Base-by-base conservation (phyloP, 2,888 invertebrate species). In the Caenorhabditis sp. region DNA sequence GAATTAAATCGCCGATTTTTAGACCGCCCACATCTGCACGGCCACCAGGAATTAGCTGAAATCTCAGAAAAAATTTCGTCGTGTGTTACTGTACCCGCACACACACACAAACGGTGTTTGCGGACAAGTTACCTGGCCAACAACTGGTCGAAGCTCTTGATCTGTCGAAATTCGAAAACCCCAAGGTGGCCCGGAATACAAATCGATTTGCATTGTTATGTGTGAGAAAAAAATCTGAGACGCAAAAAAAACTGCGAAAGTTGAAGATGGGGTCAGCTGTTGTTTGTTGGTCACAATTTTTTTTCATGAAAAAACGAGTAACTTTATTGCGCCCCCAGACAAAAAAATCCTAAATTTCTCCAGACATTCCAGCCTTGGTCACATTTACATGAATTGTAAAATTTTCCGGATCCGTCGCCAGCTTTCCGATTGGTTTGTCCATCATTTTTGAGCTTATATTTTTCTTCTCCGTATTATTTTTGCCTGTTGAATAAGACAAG, bases 121-220 rank as follows among this genome's bases (percentile, higher is more conserved):
- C n/a, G n/a, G n/a, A n/a, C n/a, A n/a, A n/a, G n/a, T 58, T 8
- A 31, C 58, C 26, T 59, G 60, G 17, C 21, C 60, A 49, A 60
- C 19, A n/a, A 60, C 24, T 23, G 60, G 60, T 6, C 49, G 8
- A 2, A 49, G 19, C 23, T 60, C 23, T 21, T 49, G 43, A 60
- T 60, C 60, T 5, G 12, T 5, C 1, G 49, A 23, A 1, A 60
- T 50, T 49, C 60, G 43, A 27, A 60, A 60, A 27, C 60, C 60
- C 60, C 60, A 60, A 14, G 60, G 60, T 3, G 60, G 60, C 14
- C 60, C 60, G 1, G 43, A 37, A 50, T 37, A 14, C 19, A 58
- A 58, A n/a, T 43, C 37, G 26, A 58, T 58, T 23, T 26, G 55
- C 14, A 58, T 19, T 19, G 19, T 36, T 58, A 17, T 55, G 12